A percentile compares a stretch with the other conserved stretches of the same genome.
Conservation (phyloP, 2,888 invertebrate species). For the Acanthosepion lycidas region DNA sequence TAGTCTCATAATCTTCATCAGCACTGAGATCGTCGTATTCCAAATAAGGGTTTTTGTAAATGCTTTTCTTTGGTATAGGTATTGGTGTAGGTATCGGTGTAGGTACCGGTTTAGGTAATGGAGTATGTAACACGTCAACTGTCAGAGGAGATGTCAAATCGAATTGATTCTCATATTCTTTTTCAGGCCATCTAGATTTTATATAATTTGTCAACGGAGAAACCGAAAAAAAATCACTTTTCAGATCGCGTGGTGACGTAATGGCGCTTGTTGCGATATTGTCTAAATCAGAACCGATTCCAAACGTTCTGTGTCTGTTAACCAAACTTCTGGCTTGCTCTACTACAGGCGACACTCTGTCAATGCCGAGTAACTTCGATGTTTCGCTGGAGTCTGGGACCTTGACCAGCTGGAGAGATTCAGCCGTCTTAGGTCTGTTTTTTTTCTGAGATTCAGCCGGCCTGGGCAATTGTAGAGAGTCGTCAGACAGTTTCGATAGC, state of each 20-base stretch:
- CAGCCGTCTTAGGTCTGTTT: not conserved
- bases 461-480: not conserved
- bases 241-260: not conserved
- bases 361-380: not conserved
- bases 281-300: not conserved
- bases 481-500: not conserved
- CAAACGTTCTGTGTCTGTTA: not conserved
- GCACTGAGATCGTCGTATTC: not conserved
- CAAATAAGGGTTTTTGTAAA: constrained; percentile 11
- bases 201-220: constrained; percentile 37
- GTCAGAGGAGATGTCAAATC: not conserved
- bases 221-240: not conserved
- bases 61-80: not conserved
- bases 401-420: not conserved
- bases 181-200: not conserved
- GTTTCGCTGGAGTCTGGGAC: not conserved
- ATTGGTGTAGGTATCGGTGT: too few relatives aligned
- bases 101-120: too few relatives aligned
- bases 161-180: not conserved
- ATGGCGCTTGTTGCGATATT: not conserved
- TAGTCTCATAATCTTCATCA: constrained; percentile 36
- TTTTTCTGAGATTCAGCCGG: not conserved
- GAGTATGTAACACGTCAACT: not conserved
- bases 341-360: not conserved
- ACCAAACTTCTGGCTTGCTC: not conserved